These are phyloP conservation scores for Sinocyclocheilus rhinocerous DNA, from an alignment of 2,113 vertebrate species.

Conservation along the genomic window DNA sequence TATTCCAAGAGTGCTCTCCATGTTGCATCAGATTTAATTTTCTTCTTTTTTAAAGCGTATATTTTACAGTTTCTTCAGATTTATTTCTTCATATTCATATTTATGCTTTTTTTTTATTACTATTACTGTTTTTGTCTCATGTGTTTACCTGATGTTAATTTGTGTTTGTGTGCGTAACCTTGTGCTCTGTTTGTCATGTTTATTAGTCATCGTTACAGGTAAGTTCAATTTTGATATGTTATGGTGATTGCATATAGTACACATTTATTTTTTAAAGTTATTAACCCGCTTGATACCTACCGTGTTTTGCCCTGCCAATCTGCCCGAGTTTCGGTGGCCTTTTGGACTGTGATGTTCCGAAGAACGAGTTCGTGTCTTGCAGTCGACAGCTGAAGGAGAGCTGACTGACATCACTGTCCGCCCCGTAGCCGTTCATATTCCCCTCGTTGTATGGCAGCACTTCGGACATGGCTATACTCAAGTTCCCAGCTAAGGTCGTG, in stretches of 20 bases:
- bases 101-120: neutral
- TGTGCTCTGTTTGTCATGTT: neutral
- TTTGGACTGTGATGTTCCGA: conserved; percentile 90
- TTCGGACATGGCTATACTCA: conserved; percentile 87
- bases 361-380: conserved; percentile 96
- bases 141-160: neutral
- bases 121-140: neutral
- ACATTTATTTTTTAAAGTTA: neutral
- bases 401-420: conserved; percentile 90
- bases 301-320: conserved; percentile 95
- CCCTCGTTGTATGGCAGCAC: conserved; percentile 96
- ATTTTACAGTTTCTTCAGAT: too few relatives aligned
- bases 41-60: too few relatives aligned
- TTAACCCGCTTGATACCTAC: conserved; percentile 62
- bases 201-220: neutral
- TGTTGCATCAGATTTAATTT: too few relatives aligned
- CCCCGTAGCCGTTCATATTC: conserved; percentile 93
- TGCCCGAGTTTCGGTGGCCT: conserved; percentile 96
- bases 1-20: too few relatives aligned
- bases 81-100: too few relatives aligned
- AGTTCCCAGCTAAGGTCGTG: neutral
- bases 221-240: neutral
- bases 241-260: too few relatives aligned
- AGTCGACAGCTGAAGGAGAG: conserved; percentile 98
- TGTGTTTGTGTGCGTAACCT: neutral